phyloP scores from a whole-genome alignment of 2,888 invertebrate genomes.

The Microplitis manilae region DNA sequence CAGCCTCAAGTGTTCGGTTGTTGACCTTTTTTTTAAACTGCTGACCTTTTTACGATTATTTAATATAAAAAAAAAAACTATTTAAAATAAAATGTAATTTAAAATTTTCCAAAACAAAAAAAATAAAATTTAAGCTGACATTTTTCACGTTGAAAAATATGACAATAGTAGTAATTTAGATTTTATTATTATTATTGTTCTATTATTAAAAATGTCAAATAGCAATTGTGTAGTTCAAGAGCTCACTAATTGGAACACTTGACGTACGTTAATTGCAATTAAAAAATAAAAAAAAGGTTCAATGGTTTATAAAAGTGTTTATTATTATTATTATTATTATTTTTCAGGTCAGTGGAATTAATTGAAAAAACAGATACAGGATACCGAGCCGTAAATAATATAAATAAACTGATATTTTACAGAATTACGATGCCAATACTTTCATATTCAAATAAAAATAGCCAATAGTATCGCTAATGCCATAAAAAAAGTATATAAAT shows the following conservation, averaged over 20 bases:
- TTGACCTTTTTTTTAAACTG: background rate
- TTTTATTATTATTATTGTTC: background rate
- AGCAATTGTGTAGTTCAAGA: background rate
- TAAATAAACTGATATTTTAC: background rate
- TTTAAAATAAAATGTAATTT: background rate
- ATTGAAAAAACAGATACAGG: background rate
- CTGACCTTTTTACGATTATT: background rate
- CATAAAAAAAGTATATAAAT: background rate
- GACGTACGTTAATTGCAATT: background rate
- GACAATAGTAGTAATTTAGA: background rate
- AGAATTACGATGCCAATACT: conserved; percentile 1
- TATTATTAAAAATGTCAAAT: background rate
- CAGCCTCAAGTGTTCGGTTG: background rate
- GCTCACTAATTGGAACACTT: background rate
- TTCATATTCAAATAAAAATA: background rate
- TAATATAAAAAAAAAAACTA: background rate
- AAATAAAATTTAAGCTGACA: background rate
- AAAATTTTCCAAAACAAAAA: background rate
- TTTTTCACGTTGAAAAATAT: background rate
- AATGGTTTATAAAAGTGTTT: background rate
- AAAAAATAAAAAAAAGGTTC: background rate
- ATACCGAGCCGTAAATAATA: conserved; percentile 29
- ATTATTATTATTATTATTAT: background rate
- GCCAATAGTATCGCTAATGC: background rate
- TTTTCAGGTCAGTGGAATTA: conserved; percentile 1